Conservation (phyloP, 2,888 invertebrate genomes). For the Rhagophthalmus giganteus region DNA sequence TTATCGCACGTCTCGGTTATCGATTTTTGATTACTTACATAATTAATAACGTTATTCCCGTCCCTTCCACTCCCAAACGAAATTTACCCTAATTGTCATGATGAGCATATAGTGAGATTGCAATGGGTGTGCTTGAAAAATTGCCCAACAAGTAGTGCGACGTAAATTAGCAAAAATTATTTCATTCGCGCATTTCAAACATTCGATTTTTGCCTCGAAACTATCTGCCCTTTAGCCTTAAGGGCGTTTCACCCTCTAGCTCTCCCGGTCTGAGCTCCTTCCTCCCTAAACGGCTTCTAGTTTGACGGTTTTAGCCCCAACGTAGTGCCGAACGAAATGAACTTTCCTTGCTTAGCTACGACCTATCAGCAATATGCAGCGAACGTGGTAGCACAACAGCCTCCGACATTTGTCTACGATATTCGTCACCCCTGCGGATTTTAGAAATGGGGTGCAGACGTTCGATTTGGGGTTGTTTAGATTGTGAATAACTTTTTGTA, state of each 20-base stretch:
- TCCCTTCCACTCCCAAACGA: no score
- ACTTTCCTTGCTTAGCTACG: slow-evolving; percentile 5
- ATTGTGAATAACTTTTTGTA: no score
- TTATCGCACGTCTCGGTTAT: no score
- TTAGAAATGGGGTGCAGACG: slow-evolving; percentile 18
- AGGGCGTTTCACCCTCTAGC: slow-evolving; percentile 29
- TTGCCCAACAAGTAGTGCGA: background rate
- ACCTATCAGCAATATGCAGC: slow-evolving; percentile 17
- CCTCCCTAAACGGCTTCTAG: slow-evolving; percentile 18
- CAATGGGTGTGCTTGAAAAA: no score
- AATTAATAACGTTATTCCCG: no score
- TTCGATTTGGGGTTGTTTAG: no score
- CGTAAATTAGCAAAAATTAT: background rate
- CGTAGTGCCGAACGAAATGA: slow-evolving; percentile 14
- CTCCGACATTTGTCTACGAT: slow-evolving; percentile 17
- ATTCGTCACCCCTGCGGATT: slow-evolving; percentile 17
- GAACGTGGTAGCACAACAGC: slow-evolving; percentile 12
- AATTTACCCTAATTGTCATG: no score
- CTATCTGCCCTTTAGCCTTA: slow-evolving; percentile 10
- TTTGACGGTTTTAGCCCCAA: slow-evolving; percentile 22
- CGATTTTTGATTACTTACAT: no score
- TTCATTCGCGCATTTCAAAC: no score
- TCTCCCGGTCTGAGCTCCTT: slow-evolving; percentile 23
- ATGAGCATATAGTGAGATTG: no score
- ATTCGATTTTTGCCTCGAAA: no score